A percentile compares a stretch with the other conserved stretches of the same genome.
These are phyloP conservation scores for Serranus cabrilla DNA, from an alignment of 2,797 vertebrate species.

Conservation along the genomic window DNA sequence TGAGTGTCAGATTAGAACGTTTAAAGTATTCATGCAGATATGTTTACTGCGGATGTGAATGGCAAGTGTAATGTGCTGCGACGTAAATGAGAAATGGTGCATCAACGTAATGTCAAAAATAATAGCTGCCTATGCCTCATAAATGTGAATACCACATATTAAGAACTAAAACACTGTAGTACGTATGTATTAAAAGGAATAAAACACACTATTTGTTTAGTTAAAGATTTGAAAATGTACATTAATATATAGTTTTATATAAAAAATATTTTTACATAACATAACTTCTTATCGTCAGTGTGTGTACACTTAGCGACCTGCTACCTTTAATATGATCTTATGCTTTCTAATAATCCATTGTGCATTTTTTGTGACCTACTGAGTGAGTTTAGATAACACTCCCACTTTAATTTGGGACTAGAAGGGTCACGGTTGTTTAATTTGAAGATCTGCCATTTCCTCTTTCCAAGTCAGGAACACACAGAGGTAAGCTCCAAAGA, in stretches of 20 bases:
- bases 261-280: too few relatives aligned
- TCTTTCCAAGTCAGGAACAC: constrained; percentile 10
- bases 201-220: neutral
- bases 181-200: constrained; percentile 1
- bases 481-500: constrained; percentile 3
- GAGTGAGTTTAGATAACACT: constrained; percentile 20
- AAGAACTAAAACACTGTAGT: constrained; percentile 9
- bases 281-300: constrained; percentile 3
- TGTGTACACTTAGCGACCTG: neutral
- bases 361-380: constrained; percentile 30
- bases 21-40: neutral
- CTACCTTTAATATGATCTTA: constrained; percentile 10
- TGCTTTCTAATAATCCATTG: constrained; percentile 28
- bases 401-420: constrained; percentile 25
- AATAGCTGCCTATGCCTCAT: neutral
- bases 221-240: neutral
- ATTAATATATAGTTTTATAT: neutral
- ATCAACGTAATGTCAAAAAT: constrained; percentile 35
- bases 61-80: constrained; percentile 31
- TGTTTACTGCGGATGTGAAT: constrained; percentile 23
- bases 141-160: constrained; percentile 16
- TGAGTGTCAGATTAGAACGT: constrained; percentile 13
- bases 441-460: constrained; percentile 19
- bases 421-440: constrained; percentile 10
- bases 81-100: constrained; percentile 24